Percentiles rank a stretch among this genome's conserved stretches.
phyloP scores from a whole-genome alignment of 2,888 invertebrate genomes.

The Pterostichus madidus region DNA sequence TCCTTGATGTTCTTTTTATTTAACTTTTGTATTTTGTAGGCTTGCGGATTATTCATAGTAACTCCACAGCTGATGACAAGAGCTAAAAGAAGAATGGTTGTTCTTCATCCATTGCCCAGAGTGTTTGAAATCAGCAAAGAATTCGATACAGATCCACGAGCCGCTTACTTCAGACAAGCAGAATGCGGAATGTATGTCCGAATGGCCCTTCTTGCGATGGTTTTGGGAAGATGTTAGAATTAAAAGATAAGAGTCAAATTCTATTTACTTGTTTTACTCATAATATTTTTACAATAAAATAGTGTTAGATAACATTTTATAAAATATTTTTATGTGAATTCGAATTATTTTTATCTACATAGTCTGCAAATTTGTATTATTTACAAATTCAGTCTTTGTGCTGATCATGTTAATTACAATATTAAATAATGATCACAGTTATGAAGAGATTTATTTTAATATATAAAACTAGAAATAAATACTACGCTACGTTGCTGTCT shows the following conservation, averaged over 20 bases:
- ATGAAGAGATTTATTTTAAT: constrained; percentile 57
- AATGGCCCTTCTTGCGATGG: constrained; percentile 97
- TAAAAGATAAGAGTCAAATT: constrained; percentile 32
- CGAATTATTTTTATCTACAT: background rate
- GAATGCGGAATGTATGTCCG: constrained; percentile 99
- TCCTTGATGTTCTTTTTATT: constrained; percentile 14
- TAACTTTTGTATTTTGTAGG: constrained; percentile 78
- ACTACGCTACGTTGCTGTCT: constrained; percentile 60
- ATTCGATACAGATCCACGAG: constrained; percentile 97
- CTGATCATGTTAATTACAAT: constrained; percentile 27
- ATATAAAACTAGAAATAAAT: constrained; percentile 60
- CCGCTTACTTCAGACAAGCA: constrained; percentile 99
- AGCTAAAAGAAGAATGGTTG: constrained; percentile 95
- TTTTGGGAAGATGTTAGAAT: constrained; percentile 82
- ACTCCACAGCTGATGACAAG: constrained; percentile 97
- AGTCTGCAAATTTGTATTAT: constrained; percentile 18
- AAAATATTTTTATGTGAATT: constrained; percentile 35
- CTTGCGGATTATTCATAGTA: constrained; percentile 91
- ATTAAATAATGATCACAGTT: constrained; percentile 61
- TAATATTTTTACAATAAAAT: constrained; percentile 58
- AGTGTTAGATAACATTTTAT: constrained; percentile 69
- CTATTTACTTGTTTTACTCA: constrained; percentile 53
- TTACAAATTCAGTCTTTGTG: constrained; percentile 55
- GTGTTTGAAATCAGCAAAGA: constrained; percentile 96
- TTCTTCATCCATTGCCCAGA: constrained; percentile 98